Conservation (phyloP, 2,888 invertebrate genomes). For the Arenicola marina region DNA sequence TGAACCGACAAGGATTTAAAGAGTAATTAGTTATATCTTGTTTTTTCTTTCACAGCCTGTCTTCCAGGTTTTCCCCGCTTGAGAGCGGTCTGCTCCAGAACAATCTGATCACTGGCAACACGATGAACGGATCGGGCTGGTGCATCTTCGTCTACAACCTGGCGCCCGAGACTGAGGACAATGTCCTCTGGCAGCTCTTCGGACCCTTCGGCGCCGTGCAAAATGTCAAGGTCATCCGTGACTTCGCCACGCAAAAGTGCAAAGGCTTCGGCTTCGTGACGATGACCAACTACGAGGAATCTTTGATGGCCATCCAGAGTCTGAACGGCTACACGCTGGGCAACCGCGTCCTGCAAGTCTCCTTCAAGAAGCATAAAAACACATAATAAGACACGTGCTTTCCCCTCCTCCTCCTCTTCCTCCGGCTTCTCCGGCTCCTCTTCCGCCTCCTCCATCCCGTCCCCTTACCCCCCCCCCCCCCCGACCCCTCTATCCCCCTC, state of each 20-base stretch:
- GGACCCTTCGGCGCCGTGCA: slow-evolving; percentile 97
- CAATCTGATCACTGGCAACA: slow-evolving; percentile 50
- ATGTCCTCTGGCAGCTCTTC: slow-evolving; percentile 90
- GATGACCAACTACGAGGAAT: slow-evolving; percentile 98
- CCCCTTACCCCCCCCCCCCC: no score
- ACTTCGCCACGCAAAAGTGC: slow-evolving; percentile 94
- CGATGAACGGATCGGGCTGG: slow-evolving; percentile 70
- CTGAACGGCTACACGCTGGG: slow-evolving; percentile 95
- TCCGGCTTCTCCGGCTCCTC: no score
- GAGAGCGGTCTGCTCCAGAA: slow-evolving; percentile 49
- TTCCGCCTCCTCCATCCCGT: no score
- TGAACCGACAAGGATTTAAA: no score
- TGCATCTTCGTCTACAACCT: slow-evolving; percentile 92
- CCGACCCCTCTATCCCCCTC: no score
- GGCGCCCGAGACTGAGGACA: slow-evolving; percentile 89
- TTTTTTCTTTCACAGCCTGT: not conserved
- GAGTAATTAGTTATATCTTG: no score
- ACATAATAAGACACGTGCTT: no score
- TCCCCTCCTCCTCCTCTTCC: no score
- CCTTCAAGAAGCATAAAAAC: slow-evolving; percentile 78
- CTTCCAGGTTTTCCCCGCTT: slow-evolving; percentile 55
- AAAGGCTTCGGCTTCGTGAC: slow-evolving; percentile 98
- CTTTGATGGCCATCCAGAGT: slow-evolving; percentile 92
- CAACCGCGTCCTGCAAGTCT: slow-evolving; percentile 94
- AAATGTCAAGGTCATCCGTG: slow-evolving; percentile 94